Evolutionary conservation across 1,140 invertebrate genomes (phyloP).

Genomic region (Portunus trituberculatus): DNA sequence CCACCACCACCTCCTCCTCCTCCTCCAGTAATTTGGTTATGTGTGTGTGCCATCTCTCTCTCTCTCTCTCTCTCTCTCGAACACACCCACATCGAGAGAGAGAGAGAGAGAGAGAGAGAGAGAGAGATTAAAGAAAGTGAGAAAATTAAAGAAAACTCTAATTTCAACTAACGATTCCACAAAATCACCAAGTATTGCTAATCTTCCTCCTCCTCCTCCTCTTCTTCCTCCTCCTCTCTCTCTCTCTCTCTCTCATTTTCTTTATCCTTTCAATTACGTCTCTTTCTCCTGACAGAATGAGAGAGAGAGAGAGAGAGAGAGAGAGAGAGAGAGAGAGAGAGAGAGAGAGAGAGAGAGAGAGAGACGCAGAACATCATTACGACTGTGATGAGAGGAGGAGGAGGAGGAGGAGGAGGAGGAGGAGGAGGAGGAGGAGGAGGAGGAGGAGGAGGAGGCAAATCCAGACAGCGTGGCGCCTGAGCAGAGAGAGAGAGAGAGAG

Average conservation of each 20-base stretch:
- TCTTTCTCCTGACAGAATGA: background rate
- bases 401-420: background rate
- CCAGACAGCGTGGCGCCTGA: background rate
- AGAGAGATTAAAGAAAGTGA: too few species aligned
- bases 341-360: background rate
- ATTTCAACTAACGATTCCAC: too few species aligned
- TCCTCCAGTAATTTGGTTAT: too few species aligned
- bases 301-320: constrained; percentile 28
- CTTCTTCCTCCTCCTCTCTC: background rate
- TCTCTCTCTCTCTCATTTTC: background rate
- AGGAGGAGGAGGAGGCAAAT: background rate
- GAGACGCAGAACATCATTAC: background rate
- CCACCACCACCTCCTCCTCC: too few species aligned
- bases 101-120: too few species aligned
- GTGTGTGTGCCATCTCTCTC: too few species aligned
- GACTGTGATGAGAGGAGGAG: background rate
- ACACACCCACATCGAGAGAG: too few species aligned
- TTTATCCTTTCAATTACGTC: background rate
- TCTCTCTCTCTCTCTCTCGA: too few species aligned
- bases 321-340: constrained; percentile 14
- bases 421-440: too few species aligned
- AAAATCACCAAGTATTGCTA: too few species aligned
- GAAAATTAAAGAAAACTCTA: too few species aligned
- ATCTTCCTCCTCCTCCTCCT: too few species aligned
- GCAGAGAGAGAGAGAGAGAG: constrained; percentile 7